Base-by-base conservation (phyloP, 2,888 invertebrate species). In the Lasioglossum zephyrum region DNA sequence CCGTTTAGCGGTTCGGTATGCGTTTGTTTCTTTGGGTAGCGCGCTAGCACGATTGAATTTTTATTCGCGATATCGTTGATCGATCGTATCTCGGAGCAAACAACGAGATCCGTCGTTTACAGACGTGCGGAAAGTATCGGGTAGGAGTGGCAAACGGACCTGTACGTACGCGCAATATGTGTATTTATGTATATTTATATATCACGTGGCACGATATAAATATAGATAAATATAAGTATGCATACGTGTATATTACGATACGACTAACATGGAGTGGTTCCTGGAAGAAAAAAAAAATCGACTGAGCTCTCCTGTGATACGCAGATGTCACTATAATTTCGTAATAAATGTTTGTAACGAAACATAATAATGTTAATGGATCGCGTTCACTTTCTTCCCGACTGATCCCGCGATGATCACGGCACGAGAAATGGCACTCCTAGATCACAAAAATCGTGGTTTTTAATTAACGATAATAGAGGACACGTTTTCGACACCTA, bases 241-340 rank as follows among this genome's bases (percentile, higher is more conserved):
- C 36, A 36, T 36, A 36, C 36, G 36, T 36, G 36, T 36, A 70
- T 70, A 49, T 8, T n/a, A 16, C 18, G 70, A 57, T n/a, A 79
- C 57, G 72, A 81, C 18, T 80, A 80, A 69, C 72, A 85, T 90
- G 89, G 91, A 90, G 91, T 90, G 91, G 89, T 91, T 90, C 77
- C 88, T 84, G 76, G 39, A 39, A 78, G 75, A 63, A 18, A 73
- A 72, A 72, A 89, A 85, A 81, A 89, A 90, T 91, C 85, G 93
- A 92, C 92, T 91, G 92, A 93, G 89, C 91, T 89, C 90, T 92
- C 91, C 89, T 92, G 92, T 92, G 92, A 92, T 92, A 92, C 87
- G 85, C 88, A 90, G 91, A 90, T 88, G 89, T 91, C 92, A 91
- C 90, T 92, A 88, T 91, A 85, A 91, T 91, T 92, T 91, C 89